Percentiles rank a stretch among this genome's conserved stretches.
phyloP scores from a whole-genome alignment of 2,888 invertebrate genomes.

The Petrolisthes cinctipes region DNA sequence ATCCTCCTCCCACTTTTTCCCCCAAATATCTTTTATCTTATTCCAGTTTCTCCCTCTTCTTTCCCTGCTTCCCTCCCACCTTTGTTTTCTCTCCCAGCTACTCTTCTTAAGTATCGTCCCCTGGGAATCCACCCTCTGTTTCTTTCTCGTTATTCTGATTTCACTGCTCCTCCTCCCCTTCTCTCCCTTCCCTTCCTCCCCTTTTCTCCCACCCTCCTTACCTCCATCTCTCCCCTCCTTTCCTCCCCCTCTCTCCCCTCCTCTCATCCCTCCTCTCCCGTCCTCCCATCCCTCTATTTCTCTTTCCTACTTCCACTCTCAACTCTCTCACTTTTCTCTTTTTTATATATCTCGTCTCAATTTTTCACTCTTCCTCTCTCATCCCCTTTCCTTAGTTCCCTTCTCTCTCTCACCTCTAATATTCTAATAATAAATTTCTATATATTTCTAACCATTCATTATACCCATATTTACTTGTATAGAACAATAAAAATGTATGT shows the following conservation, averaged over 20 bases:
- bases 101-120: neutral
- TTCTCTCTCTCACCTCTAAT: neutral
- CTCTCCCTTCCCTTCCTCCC: neutral
- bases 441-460: neutral
- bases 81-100: neutral
- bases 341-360: neutral
- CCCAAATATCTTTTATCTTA: neutral
- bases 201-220: neutral
- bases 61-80: neutral
- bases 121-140: neutral
- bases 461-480: neutral
- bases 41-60: neutral
- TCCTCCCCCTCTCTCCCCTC: neutral
- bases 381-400: conserved; percentile 3
- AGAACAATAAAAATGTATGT: too few relatives aligned
- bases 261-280: neutral
- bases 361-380: neutral
- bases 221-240: neutral
- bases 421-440: neutral
- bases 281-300: neutral
- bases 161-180: neutral
- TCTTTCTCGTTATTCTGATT: neutral
- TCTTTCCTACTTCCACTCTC: neutral
- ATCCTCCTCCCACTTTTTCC: neutral
- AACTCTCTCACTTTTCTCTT: neutral